Percentiles rank a stretch among this genome's conserved stretches.
Conservation (phyloP, 2,113 vertebrate genomes). For the Falcunculus frontatus region DNA sequence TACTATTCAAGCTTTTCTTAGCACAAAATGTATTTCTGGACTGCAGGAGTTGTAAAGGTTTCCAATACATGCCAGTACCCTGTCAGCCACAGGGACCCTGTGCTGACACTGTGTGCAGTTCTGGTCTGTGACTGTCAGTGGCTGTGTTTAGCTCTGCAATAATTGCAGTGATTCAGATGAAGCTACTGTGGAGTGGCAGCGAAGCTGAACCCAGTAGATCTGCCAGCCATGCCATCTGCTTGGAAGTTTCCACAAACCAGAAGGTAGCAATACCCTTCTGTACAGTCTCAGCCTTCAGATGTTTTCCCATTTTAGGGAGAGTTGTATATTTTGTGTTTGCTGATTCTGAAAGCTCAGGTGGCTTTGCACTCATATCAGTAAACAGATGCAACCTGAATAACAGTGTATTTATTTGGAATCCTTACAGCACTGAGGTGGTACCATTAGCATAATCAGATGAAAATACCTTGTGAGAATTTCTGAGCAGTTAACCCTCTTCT, state of each 20-base stretch:
- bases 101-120: background rate
- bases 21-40: background rate
- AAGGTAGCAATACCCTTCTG: background rate
- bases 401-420: background rate
- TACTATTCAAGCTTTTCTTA: background rate
- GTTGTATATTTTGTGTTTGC: background rate
- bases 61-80: background rate
- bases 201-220: background rate
- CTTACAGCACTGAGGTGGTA: background rate
- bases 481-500: constrained; percentile 53
- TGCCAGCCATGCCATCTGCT: constrained; percentile 28
- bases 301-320: background rate
- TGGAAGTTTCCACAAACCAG: constrained; percentile 6
- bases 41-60: background rate
- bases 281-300: background rate
- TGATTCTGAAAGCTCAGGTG: background rate
- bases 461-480: background rate
- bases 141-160: background rate
- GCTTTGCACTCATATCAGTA: background rate
- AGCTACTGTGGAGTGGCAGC: background rate
- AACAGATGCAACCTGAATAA: background rate
- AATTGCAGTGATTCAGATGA: background rate
- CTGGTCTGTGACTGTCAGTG: background rate
- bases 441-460: background rate
- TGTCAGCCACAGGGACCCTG: background rate